Conservation (phyloP, 2,797 vertebrate genomes). For the Anguilla marmorata region DNA sequence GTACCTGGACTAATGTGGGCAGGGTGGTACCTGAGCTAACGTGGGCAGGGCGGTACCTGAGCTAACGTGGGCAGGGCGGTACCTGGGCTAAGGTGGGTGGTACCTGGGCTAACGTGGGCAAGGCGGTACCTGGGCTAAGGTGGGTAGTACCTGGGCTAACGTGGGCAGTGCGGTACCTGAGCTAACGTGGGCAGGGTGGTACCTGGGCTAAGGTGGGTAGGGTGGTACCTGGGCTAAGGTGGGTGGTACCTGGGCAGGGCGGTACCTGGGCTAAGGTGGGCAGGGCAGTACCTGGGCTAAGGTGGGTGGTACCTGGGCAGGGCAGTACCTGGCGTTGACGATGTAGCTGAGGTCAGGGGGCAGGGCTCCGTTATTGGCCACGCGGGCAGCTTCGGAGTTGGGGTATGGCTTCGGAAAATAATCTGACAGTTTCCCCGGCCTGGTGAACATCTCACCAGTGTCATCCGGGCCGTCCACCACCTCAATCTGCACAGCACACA, state of each 20-base stretch:
- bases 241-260: background rate
- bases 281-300: background rate
- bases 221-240: background rate
- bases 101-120: no score
- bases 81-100: no score
- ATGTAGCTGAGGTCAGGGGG: slow-evolving; percentile 94
- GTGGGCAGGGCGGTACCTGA: no score
- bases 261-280: background rate
- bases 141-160: background rate
- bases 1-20: no score
- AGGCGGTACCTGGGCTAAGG: no score
- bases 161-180: background rate
- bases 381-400: slow-evolving; percentile 82
- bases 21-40: no score
- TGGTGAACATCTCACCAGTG: slow-evolving; percentile 86
- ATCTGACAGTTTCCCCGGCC: slow-evolving; percentile 86
- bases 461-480: slow-evolving; percentile 88
- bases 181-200: no score
- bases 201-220: background rate
- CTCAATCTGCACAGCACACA: slow-evolving; percentile 69
- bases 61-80: no score
- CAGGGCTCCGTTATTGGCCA: slow-evolving; percentile 83
- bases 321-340: slow-evolving; percentile 77
- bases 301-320: background rate
- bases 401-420: slow-evolving; percentile 88